Evolutionary conservation across 1,140 invertebrate genomes (phyloP).

Genomic region (Plutomurus gul): DNA sequence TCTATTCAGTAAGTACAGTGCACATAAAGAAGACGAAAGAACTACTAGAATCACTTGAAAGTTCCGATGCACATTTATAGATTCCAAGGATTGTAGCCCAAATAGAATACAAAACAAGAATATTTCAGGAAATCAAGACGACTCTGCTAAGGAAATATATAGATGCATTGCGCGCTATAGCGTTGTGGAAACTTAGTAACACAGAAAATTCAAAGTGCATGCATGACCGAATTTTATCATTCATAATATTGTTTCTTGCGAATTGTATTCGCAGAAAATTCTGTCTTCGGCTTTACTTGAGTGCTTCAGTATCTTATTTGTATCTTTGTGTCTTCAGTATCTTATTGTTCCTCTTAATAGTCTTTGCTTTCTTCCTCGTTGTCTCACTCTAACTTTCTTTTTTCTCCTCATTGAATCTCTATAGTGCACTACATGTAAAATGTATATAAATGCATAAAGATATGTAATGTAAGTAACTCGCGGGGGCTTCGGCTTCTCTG

Average conservation of each 20-base stretch:
- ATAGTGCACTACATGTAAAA: too few relatives aligned
- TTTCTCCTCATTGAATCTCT: too few relatives aligned
- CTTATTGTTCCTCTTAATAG: too few relatives aligned
- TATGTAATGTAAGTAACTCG: too few relatives aligned
- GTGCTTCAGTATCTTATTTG: too few relatives aligned
- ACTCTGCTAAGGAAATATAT: background rate
- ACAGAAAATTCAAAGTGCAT: background rate
- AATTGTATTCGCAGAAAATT: background rate
- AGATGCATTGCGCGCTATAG: background rate
- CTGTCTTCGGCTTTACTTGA: too few relatives aligned
- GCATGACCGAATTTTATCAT: background rate
- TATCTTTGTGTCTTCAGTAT: too few relatives aligned
- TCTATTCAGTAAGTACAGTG: background rate
- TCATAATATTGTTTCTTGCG: background rate
- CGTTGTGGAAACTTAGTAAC: background rate
- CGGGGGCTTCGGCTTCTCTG: too few relatives aligned
- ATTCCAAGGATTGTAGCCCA: background rate
- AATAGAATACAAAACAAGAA: background rate
- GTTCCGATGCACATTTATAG: constrained; percentile 1
- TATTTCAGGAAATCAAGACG: background rate
- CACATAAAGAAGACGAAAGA: background rate
- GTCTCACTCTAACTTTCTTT: too few relatives aligned
- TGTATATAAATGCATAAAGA: too few relatives aligned
- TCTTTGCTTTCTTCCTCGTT: too few relatives aligned
- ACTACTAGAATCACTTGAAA: background rate